phyloP scores from a whole-genome alignment of 2,797 vertebrate genomes.

The Phrynocephalus guinanensis region DNA sequence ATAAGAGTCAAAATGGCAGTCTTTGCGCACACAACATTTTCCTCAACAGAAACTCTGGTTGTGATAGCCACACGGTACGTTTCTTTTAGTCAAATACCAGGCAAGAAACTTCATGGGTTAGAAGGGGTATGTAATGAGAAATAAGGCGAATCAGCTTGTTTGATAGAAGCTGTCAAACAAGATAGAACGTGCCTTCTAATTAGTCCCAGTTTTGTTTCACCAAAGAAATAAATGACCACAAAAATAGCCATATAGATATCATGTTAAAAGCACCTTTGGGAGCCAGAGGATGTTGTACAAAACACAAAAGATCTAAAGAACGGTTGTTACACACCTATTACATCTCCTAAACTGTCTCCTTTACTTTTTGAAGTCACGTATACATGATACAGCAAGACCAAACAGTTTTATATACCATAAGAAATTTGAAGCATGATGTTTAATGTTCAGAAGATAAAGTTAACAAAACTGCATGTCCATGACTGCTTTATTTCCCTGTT shows the following conservation, averaged over 20 bases:
- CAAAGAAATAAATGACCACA: slow-evolving; percentile 84
- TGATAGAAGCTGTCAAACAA: slow-evolving; percentile 76
- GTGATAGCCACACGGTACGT: not conserved
- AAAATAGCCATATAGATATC: slow-evolving; percentile 86
- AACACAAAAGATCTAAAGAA: slow-evolving; percentile 83
- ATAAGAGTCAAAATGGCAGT: not conserved
- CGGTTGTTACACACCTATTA: slow-evolving; percentile 88
- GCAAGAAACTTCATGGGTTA: slow-evolving; percentile 52
- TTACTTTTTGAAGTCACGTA: slow-evolving; percentile 85
- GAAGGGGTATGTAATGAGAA: slow-evolving; percentile 53
- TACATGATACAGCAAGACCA: slow-evolving; percentile 79
- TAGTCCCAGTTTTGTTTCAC: slow-evolving; percentile 83
- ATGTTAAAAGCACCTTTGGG: slow-evolving; percentile 90
- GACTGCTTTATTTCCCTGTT: slow-evolving; percentile 79
- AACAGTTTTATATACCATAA: slow-evolving; percentile 83
- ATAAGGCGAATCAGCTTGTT: slow-evolving; percentile 48
- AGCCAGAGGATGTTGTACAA: slow-evolving; percentile 79
- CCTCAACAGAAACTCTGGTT: not conserved
- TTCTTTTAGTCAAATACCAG: not conserved
- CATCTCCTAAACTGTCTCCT: slow-evolving; percentile 82
- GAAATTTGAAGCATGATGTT: slow-evolving; percentile 89
- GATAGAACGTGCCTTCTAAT: slow-evolving; percentile 76
- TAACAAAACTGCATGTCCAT: slow-evolving; percentile 75
- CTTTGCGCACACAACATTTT: not conserved
- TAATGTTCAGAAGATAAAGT: slow-evolving; percentile 84